phyloP scores from a whole-genome alignment of 2,888 invertebrate species.

The Allolobophora icterica region DNA sequence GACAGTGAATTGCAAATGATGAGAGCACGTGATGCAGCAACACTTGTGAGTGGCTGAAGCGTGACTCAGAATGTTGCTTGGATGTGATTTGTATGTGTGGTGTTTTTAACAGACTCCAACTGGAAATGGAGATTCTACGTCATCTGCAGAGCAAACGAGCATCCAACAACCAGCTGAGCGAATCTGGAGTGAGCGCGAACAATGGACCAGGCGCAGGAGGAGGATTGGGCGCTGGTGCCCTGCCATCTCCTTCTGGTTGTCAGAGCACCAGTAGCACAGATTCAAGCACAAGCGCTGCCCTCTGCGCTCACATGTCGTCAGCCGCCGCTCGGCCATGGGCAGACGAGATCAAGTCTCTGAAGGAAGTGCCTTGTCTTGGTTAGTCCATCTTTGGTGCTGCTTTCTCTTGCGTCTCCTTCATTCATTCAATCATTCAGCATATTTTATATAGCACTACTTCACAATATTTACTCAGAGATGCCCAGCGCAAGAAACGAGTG shows the following conservation, averaged over 20 bases:
- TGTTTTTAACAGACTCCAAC: constrained; percentile 53
- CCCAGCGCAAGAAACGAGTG: no score
- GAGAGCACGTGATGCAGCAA: no score
- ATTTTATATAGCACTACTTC: no score
- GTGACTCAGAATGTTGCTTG: not conserved
- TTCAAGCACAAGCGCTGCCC: constrained; percentile 10
- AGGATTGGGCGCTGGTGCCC: not conserved
- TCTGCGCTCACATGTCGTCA: constrained; percentile 6
- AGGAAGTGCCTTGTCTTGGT: constrained; percentile 1
- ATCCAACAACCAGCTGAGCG: constrained; percentile 3
- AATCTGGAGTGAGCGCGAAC: not conserved
- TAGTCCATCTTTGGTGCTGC: not conserved
- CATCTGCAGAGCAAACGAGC: constrained; percentile 59
- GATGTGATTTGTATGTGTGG: not conserved
- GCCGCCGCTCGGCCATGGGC: not conserved
- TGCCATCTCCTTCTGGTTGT: not conserved
- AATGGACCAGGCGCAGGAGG: not conserved
- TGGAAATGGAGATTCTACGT: constrained; percentile 62
- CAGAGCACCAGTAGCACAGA: not conserved
- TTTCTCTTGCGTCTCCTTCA: not conserved
- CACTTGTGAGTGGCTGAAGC: not conserved
- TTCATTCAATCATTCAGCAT: not conserved
- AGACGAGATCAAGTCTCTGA: not conserved
- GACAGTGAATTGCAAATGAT: not conserved
- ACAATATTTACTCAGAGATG: no score